Percentiles rank a stretch among this genome's conserved stretches.
phyloP scores from a whole-genome alignment of 2,113 vertebrate genomes.

The Ceratotherium simum region DNA sequence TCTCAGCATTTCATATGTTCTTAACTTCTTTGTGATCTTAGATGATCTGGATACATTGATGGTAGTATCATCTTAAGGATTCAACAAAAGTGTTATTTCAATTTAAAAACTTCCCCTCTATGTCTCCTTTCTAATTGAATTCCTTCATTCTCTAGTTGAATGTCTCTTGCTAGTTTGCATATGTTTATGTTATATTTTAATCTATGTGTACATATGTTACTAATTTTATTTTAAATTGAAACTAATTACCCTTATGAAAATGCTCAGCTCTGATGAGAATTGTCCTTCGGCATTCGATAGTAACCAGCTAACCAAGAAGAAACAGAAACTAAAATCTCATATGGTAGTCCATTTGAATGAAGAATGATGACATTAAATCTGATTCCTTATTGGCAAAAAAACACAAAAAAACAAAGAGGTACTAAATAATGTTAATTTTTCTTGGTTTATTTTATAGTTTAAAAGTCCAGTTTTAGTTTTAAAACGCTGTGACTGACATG shows the following conservation, averaged over 20 bases:
- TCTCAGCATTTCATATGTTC: background rate
- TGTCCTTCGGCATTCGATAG: background rate
- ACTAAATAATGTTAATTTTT: slow-evolving; percentile 47
- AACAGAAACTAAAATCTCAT: slow-evolving; percentile 34
- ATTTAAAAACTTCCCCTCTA: background rate
- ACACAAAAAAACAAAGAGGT: background rate
- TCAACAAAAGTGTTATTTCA: background rate
- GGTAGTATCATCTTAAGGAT: background rate
- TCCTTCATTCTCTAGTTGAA: slow-evolving; percentile 30
- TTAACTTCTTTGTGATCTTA: background rate
- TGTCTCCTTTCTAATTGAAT: background rate
- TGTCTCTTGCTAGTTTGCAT: slow-evolving; percentile 9
- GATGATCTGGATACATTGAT: slow-evolving; percentile 1
- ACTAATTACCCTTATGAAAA: slow-evolving; percentile 53
- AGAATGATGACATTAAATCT: slow-evolving; percentile 35
- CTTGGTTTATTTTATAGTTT: slow-evolving; percentile 48
- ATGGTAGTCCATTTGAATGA: background rate
- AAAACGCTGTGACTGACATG: slow-evolving; percentile 29
- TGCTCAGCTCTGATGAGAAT: slow-evolving; percentile 35
- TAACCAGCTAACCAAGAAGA: slow-evolving; percentile 34
- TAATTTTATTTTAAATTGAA: slow-evolving; percentile 62
- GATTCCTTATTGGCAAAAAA: background rate
- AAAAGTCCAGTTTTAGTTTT: background rate
- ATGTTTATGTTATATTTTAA: slow-evolving; percentile 15
- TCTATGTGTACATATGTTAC: slow-evolving; percentile 39